A percentile compares a stretch with the other conserved stretches of the same genome.
phyloP scores from a whole-genome alignment of 2,888 invertebrate species.

The Agrochola lota region DNA sequence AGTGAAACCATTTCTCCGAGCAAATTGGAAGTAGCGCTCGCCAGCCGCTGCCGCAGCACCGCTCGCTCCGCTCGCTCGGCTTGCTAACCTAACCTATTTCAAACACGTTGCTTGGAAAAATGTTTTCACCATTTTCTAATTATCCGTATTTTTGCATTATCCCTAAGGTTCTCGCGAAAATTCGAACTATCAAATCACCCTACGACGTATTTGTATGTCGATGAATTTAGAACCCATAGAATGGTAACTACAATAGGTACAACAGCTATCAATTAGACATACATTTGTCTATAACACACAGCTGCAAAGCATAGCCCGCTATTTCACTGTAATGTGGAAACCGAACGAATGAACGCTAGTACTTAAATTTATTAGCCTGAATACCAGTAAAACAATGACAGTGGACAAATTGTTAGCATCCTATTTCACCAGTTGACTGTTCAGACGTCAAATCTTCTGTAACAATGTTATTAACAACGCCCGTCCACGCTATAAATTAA shows the following conservation, averaged over 20 bases:
- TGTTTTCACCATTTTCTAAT: too few relatives aligned
- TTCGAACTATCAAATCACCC: too few relatives aligned
- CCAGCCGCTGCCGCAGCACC: too few relatives aligned
- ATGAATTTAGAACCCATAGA: not conserved
- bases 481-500: constrained; percentile 60
- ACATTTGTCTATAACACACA: not conserved
- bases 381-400: constrained; percentile 27
- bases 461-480: constrained; percentile 59
- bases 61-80: too few relatives aligned
- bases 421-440: constrained; percentile 53
- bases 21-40: too few relatives aligned
- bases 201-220: too few relatives aligned
- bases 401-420: constrained; percentile 48
- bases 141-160: too few relatives aligned
- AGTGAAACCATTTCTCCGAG: too few relatives aligned
- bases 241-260: not conserved
- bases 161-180: too few relatives aligned
- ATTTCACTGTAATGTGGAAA: constrained; percentile 2
- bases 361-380: constrained; percentile 40
- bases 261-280: not conserved
- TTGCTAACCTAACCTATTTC: too few relatives aligned
- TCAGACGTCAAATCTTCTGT: constrained; percentile 55
- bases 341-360: constrained; percentile 23
- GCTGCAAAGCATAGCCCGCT: not conserved
- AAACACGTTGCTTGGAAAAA: too few relatives aligned